Percentiles rank a stretch among this genome's conserved stretches.
Evolutionary conservation across 2,797 vertebrate genomes (phyloP).

Genomic region (Alexandromys oeconomus): DNA sequence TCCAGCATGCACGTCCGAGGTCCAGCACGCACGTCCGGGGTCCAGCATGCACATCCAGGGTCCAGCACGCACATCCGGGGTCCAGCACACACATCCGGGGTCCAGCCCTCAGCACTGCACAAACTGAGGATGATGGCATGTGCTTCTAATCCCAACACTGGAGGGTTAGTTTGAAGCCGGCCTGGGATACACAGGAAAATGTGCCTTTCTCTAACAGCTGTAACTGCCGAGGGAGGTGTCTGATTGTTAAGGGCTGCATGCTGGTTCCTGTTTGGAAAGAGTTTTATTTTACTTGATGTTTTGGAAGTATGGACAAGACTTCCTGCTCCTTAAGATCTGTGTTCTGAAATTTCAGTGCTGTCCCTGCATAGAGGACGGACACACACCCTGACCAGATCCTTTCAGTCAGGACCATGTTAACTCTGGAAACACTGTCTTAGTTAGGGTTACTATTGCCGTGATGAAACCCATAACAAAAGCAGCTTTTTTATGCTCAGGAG

Average conservation of each 20-base stretch:
- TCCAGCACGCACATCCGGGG: too few species aligned
- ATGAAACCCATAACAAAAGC: neutral
- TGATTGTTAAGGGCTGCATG: neutral
- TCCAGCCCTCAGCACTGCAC: neutral
- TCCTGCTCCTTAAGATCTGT: neutral
- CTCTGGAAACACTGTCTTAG: neutral
- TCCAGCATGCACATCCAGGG: neutral
- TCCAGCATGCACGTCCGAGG: neutral
- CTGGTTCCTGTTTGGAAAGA: neutral
- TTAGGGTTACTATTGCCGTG: too few species aligned
- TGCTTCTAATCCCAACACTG: neutral
- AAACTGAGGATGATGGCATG: neutral
- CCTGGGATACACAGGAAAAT: neutral
- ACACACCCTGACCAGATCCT: neutral
- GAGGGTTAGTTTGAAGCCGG: neutral
- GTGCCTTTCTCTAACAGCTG: neutral
- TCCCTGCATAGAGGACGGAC: neutral
- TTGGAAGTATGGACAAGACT: neutral
- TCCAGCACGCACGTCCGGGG: neutral
- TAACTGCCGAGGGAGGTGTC: neutral
- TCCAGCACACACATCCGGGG: neutral
- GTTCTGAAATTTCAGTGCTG: constrained; percentile 5
- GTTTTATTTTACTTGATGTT: constrained; percentile 16
- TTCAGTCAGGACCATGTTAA: neutral
- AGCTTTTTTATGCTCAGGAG: neutral